These are phyloP conservation scores for Sebastes taczanowskii DNA, from an alignment of 2,797 vertebrate species.

Conservation along the genomic window DNA sequence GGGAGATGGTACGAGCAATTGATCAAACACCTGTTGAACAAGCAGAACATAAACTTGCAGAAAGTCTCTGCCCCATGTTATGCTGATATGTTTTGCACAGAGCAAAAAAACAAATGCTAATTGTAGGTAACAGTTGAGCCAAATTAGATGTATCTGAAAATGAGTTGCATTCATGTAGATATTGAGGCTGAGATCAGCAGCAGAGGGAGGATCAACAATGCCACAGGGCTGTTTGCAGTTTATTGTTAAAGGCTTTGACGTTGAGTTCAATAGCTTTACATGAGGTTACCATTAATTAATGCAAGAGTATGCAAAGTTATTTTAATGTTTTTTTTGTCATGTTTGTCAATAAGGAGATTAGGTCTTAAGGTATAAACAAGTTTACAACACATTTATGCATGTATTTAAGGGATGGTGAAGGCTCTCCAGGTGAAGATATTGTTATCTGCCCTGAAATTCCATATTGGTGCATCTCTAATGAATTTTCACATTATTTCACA, in stretches of 20 bases:
- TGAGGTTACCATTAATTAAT: background rate
- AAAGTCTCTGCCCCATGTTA: background rate
- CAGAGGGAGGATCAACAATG: background rate
- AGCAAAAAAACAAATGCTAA: background rate
- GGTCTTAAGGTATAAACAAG: background rate
- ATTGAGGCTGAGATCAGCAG: background rate
- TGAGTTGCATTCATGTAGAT: background rate
- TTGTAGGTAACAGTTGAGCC: background rate
- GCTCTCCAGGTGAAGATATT: background rate
- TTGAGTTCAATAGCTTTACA: background rate
- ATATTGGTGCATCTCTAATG: background rate
- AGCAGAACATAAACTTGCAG: background rate
- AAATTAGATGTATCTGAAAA: background rate
- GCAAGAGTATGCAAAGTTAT: background rate
- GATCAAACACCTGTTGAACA: conserved; percentile 3
- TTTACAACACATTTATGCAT: background rate
- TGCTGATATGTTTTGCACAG: too few relatives aligned
- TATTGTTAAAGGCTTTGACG: background rate
- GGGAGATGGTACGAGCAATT: background rate
- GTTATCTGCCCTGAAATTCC: background rate
- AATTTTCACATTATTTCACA: background rate
- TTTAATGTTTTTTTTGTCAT: background rate
- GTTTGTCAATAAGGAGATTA: background rate
- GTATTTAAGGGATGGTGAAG: background rate
- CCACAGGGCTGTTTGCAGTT: background rate